A percentile compares a stretch with the other conserved stretches of the same genome.
phyloP scores from a whole-genome alignment of 2,113 vertebrate species.

The Callipepla squamata region DNA sequence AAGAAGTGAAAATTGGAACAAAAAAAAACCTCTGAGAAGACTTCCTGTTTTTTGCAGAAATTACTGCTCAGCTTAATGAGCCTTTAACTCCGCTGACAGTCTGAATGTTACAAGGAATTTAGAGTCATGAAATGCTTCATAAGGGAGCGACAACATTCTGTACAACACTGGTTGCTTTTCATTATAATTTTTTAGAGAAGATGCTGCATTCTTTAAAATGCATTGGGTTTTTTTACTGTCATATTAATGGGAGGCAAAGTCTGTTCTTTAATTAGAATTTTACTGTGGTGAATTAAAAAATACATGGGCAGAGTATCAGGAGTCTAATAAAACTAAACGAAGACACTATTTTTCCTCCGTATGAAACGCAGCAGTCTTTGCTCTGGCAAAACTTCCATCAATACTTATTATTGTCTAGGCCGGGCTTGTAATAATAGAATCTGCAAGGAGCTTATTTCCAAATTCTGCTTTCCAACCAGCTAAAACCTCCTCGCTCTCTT shows the following conservation, averaged over 20 bases:
- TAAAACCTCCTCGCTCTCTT: not conserved
- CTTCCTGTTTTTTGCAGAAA: slow-evolving; percentile 53
- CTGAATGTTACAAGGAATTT: slow-evolving; percentile 40
- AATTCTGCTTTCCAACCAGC: slow-evolving; percentile 27
- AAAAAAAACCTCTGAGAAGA: slow-evolving; percentile 35
- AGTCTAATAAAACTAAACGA: slow-evolving; percentile 70
- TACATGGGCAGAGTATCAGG: slow-evolving; percentile 65
- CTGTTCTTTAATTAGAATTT: slow-evolving; percentile 74
- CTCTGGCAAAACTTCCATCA: slow-evolving; percentile 56
- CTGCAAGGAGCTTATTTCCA: slow-evolving; percentile 43
- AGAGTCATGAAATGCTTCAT: slow-evolving; percentile 53
- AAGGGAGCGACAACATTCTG: slow-evolving; percentile 48
- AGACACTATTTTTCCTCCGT: slow-evolving; percentile 48
- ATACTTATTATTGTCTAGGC: slow-evolving; percentile 59
- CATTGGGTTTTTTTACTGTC: not conserved
- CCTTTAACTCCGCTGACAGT: slow-evolving; percentile 58
- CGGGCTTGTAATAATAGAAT: slow-evolving; percentile 37
- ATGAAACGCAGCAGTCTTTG: slow-evolving; percentile 56
- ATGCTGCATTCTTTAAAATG: slow-evolving; percentile 58
- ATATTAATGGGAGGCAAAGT: slow-evolving; percentile 67
- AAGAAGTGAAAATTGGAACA: slow-evolving; percentile 68
- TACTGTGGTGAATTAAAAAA: slow-evolving; percentile 71
- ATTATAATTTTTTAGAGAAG: slow-evolving; percentile 27
- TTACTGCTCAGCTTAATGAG: slow-evolving; percentile 60
- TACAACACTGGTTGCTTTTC: slow-evolving; percentile 20